Evolutionary conservation across 1,140 invertebrate species (phyloP), one percentile per base, ranked within the genome.

Genomic region (Brachionus rubens): DNA sequence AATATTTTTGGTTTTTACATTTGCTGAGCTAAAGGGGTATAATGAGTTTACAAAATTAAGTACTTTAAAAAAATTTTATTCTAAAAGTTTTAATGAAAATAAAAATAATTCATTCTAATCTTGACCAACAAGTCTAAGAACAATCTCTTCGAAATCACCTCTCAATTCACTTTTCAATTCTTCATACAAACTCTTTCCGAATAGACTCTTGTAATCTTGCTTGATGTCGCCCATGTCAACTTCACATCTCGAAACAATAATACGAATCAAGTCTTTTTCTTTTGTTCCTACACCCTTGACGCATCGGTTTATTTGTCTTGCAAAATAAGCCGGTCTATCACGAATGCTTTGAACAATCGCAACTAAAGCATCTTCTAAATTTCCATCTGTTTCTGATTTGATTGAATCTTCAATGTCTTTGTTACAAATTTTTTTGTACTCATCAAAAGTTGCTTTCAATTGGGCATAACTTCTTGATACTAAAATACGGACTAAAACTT

Each of bases 211-310:
- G 14, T 72, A 72, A 41, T 72, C 46, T n/a, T 48, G 30, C 41
- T 72, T 72, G 9, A 72, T 72, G 14, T 48, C 68, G 30, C 46
- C 50, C 68, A 72, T 50, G 41, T 72, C 68, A 30, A 72, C 33
- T 65, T 77, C 48, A 40, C 19, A 70, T 76, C 40, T 14, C 14
- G 40, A 59, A 62, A 77, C 75, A 40, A 48, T 48, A 19, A 67
- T 33, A 28, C 52, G 12, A 56, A 75, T 77, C 2, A 77, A 46
- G 30, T 30, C 41, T 14, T 78, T 30, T 68, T 76, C 75, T 48
- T 77, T 76, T 52, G 52, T 52, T 12, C 40, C 40, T 26, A 43
- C 2, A 21, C 76, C 24, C 36, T n/a, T 67, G 2, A 70, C 26
- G 33, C 46, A 36, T 30, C 46, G 50, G 12, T 47, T 21, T 12